Percentiles rank a stretch among this genome's conserved stretches.
Conservation (phyloP, 2,888 invertebrate species). For the Endomychus coccineus region DNA sequence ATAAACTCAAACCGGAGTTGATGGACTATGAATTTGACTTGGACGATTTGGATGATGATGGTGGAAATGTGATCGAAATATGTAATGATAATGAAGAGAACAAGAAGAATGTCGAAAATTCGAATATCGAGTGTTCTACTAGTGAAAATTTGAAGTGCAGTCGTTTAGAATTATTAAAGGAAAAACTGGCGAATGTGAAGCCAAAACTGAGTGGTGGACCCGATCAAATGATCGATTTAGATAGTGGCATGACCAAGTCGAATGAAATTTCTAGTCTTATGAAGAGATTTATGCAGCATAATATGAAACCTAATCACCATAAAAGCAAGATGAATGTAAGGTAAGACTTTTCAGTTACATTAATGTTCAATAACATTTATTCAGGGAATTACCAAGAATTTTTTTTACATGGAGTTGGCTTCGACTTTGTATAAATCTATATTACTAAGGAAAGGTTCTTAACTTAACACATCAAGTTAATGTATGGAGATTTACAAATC, state of each 20-base stretch:
- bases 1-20: no score
- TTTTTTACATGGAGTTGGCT: no score
- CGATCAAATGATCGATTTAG: constrained; percentile 55
- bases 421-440: no score
- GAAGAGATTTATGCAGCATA: constrained; percentile 64
- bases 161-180: constrained; percentile 21
- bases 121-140: not conserved
- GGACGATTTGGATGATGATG: constrained; percentile 24
- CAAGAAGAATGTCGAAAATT: not conserved
- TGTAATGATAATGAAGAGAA: constrained; percentile 2
- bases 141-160: not conserved
- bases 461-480: no score
- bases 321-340: constrained; percentile 51
- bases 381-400: no score
- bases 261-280: constrained; percentile 61
- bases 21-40: constrained; percentile 29
- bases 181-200: constrained; percentile 33
- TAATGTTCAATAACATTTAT: no score
- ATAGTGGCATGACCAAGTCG: constrained; percentile 43
- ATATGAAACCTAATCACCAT: constrained; percentile 49
- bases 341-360: no score
- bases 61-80: constrained; percentile 2
- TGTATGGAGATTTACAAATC: no score
- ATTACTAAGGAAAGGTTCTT: no score
- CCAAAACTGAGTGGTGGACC: constrained; percentile 51